Base-by-base conservation (phyloP, 2,888 invertebrate genomes). In the Subacronicta megacephala region DNA sequence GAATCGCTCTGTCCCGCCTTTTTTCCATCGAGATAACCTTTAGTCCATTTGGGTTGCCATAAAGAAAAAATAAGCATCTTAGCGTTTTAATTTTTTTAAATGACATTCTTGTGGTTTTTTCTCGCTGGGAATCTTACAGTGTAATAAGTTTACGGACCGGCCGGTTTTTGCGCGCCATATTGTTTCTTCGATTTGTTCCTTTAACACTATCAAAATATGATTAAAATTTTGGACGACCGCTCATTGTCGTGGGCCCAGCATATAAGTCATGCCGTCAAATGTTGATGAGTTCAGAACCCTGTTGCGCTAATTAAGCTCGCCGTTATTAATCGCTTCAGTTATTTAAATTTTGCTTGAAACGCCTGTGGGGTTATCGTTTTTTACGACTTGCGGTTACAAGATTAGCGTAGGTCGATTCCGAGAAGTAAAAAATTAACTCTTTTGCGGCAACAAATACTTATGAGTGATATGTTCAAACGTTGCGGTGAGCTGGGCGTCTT, bases 91-190 rank as follows among this genome's bases (percentile, higher is more conserved):
- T 92, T 93, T 93, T 93, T 92, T 92, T 93, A 89, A 93, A 92
- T 93, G 92, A 92, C 90, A 93, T 93, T 92, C 93, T 87, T 93
- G 93, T 87, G 93, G 93, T 91, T 93, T 92, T 93, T 92, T 91
- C 78, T 87, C 84, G 84, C 85, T 87, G 90, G 86, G 92, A 92
- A 91, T 89, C 88, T 88, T 82, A 83, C 82, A 80, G 83, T 81
- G 90, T 89, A 90, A 90, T 91, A 90, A 84, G 88, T 88, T 87
- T 86, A 81, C 77, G 85, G 81, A 77, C 74, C 81, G 65, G 83
- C 80, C 76, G 81, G 88, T 91, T 92, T 92, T 90, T 90, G 91
- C 90, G 88, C 74, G 82, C 79, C 73, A 80, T 84, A 87, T 50
- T 62, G 75, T 71, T 77, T 73, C 67, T 83, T 85, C 85, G 78